Evolutionary conservation across 2,888 invertebrate genomes (phyloP), one percentile per base, ranked within the genome.

Genomic region (Lasiommata megera): DNA sequence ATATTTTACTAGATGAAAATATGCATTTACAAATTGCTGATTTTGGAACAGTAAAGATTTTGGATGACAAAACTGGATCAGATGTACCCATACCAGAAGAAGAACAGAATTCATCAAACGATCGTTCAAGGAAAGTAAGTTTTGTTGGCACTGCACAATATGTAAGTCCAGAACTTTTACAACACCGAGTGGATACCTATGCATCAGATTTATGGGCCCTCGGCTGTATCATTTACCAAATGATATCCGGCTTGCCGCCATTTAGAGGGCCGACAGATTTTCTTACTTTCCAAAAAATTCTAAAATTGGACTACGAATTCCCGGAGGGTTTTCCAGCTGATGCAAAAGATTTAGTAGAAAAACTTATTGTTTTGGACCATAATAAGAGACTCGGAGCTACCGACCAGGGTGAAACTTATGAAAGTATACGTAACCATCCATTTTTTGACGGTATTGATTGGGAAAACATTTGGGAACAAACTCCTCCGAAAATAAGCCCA

Each of bases 111-210:
- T 67, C 66, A 11, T 79, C 83, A 66, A 85, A 83, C 68, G 84
- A 87, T 57, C 87, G 92, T 55, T 88, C 92, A 67, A 92, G 96
- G 60, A 93, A 93, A 70, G 95, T 95, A 73, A 97, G 96, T 81
- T 99, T 99, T 85, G 99, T 99, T 11, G 99, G 99, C 50, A 99
- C 99, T 9, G 99, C 99, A 1, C 99, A 99, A 80, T 99, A 99
- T 84, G 98, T 99, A 0, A 98, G 98, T 56, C 99, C 99, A 1
- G 99, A 99, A 89, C 93, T 99, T 62, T 91, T 99, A 51, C 95
- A 94, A 60, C 95, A 96, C 76, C 94, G 95, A 60, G 94, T 94
- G 1, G 94, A 95, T 53, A 94, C 94, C 47, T 93, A 93, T 55
- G 93, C 96, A 40, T 96, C 97, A 11, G 99, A 99, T 87, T 91